Conservation (phyloP, 92 coral and sea anemone species). For the Muricea muricata region DNA sequence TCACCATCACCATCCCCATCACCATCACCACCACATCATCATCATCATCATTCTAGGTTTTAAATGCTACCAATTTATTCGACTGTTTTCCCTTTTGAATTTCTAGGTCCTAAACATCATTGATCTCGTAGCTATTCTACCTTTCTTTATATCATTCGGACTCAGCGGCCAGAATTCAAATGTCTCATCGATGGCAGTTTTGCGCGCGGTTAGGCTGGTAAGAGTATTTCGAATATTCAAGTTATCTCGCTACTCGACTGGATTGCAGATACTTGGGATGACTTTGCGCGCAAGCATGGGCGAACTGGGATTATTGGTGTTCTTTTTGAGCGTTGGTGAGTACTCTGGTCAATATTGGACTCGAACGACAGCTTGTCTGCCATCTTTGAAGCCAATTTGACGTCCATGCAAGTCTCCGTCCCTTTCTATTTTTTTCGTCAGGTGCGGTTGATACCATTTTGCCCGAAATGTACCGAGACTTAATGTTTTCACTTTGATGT, state of each 20-base stretch:
- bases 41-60: conserved; percentile 5
- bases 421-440: too few relatives aligned
- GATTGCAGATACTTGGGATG: conserved; percentile 91
- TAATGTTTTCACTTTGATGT: too few relatives aligned
- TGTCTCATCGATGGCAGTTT: conserved; percentile 86
- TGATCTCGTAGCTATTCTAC: conserved; percentile 90
- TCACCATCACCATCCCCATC: neutral
- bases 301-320: conserved; percentile 89
- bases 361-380: too few relatives aligned
- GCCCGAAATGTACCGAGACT: too few relatives aligned
- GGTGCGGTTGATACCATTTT: too few relatives aligned
- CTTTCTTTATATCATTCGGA: conserved; percentile 87
- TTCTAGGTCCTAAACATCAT: conserved; percentile 83
- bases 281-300: conserved; percentile 90
- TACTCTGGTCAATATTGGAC: too few relatives aligned
- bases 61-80: too few relatives aligned
- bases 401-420: too few relatives aligned
- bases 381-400: too few relatives aligned
- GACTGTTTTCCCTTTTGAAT: neutral
- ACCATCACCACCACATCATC: conserved; percentile 2
- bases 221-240: conserved; percentile 96
- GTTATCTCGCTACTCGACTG: conserved; percentile 95
- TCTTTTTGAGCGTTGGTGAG: conserved; percentile 77
- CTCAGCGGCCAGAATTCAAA: conserved; percentile 58
- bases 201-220: conserved; percentile 89